Base-by-base conservation (phyloP, 2,888 invertebrate genomes). In the Petrolisthes cinctipes region DNA sequence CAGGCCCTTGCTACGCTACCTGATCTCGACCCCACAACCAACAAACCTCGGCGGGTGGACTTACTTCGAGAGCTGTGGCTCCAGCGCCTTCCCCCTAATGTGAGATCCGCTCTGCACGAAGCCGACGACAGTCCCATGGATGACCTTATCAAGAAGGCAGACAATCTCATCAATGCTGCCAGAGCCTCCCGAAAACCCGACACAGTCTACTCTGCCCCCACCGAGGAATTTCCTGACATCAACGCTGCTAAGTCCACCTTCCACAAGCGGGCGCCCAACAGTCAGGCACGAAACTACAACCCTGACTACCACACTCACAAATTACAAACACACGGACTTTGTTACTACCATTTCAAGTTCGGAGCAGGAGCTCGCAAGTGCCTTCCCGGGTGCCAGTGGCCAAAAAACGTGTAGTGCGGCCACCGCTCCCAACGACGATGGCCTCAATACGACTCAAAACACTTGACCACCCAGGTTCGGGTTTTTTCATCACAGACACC, bases 81-180 rank as follows among this genome's bases (percentile, higher is more conserved):
- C 9, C 79, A 79, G 23, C 54, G 53, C 79, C 79, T 79, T 79
- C 79, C n/a, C n/a, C n/a, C n/a, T n/a, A n/a, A n/a, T n/a, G n/a
- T n/a, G n/a, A n/a, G n/a, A n/a, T n/a, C n/a, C 51, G 51, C 82
- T 23, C 37, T 61, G 14, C 37, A 61, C 56, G 57, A 81, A 11
- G 81, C 20, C 9, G 75, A 79, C 53, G 23, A 17, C 6, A 79
- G 53, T 23, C 37, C 53, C 11, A 79, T 79, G 79, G 79, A 79
- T 9, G 54, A 23, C 51, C 11, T 79, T 9, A 51, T 75, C 7
- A 75, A 79, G 51, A 54, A 54, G 51, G n/a, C 53, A 54, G 54
- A 80, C n/a, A 54, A 80, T 5, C 56, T 57, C 20, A 80, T 80
- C 53, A 80, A 57, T 80, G 57, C 80, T 53, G 80, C 80, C 54